Conservation (phyloP, 2,797 vertebrate genomes). For the Austrolebias charrua region DNA sequence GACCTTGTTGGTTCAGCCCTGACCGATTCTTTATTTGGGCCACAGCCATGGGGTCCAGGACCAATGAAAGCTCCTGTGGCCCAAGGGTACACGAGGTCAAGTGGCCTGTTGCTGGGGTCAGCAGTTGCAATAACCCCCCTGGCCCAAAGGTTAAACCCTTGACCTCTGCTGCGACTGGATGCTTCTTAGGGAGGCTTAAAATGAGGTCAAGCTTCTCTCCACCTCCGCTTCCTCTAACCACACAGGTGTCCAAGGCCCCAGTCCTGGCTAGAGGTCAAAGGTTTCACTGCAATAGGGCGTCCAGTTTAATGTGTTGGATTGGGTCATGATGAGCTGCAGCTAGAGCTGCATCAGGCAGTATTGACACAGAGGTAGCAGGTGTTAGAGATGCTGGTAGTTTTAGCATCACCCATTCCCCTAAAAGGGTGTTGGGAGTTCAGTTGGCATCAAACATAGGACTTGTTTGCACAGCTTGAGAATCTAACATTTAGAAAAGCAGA, state of each 20-base stretch:
- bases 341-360: constrained; percentile 28
- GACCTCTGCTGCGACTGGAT: constrained; percentile 64
- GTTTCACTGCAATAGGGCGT: constrained; percentile 39
- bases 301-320: constrained; percentile 40
- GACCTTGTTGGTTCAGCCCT: constrained; percentile 77
- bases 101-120: constrained; percentile 77
- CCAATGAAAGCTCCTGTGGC: constrained; percentile 48
- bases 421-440: constrained; percentile 11
- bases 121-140: constrained; percentile 60
- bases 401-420: constrained; percentile 26
- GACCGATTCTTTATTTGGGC: constrained; percentile 49
- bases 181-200: constrained; percentile 54
- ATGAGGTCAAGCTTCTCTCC: constrained; percentile 67
- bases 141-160: constrained; percentile 66
- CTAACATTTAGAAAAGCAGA: constrained; percentile 7
- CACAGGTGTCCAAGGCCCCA: constrained; percentile 71
- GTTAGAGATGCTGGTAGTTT: constrained; percentile 23
- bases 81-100: constrained; percentile 76
- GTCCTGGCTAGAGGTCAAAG: constrained; percentile 64
- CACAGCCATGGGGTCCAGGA: constrained; percentile 51
- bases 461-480: constrained; percentile 8
- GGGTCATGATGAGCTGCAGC: constrained; percentile 28
- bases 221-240: constrained; percentile 56
- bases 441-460: constrained; percentile 6
- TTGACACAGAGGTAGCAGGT: constrained; percentile 39